phyloP scores from a whole-genome alignment of 2,888 invertebrate species.

The Drepanosiphum platanoidis region DNA sequence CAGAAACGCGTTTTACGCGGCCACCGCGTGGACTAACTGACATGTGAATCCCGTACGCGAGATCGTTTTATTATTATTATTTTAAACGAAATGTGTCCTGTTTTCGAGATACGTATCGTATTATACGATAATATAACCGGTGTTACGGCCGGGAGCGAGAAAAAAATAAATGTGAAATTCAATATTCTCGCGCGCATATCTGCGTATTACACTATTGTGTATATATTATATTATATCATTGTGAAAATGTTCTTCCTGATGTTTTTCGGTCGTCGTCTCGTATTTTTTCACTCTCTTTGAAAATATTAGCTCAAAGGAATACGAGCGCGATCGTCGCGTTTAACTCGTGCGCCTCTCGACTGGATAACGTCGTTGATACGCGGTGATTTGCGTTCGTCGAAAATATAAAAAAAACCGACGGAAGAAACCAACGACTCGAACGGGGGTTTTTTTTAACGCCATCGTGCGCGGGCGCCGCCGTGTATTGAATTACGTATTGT shows the following conservation, averaged over 20 bases:
- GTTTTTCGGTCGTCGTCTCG: constrained; percentile 3
- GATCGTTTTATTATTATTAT: neutral
- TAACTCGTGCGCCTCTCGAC: too few relatives aligned
- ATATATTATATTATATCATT: constrained; percentile 12
- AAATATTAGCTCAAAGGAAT: neutral
- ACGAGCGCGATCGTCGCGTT: too few relatives aligned
- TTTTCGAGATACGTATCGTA: neutral
- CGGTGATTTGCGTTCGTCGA: too few relatives aligned
- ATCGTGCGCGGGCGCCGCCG: too few relatives aligned
- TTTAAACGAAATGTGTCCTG: neutral
- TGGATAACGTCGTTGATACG: too few relatives aligned
- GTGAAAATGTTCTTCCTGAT: constrained; percentile 10
- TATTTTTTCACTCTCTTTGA: neutral
- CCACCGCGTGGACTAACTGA: constrained; percentile 20
- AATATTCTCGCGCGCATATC: neutral
- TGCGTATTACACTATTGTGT: too few relatives aligned
- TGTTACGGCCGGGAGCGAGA: neutral
- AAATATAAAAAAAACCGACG: too few relatives aligned
- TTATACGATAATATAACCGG: neutral
- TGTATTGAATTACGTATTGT: neutral
- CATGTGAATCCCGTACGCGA: constrained; percentile 25
- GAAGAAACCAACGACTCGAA: too few relatives aligned
- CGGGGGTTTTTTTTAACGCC: too few relatives aligned
- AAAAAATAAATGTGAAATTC: constrained; percentile 43
- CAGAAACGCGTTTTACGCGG: constrained; percentile 22